Base-by-base conservation (phyloP, 2,888 invertebrate genomes). In the Ctena decussata region DNA sequence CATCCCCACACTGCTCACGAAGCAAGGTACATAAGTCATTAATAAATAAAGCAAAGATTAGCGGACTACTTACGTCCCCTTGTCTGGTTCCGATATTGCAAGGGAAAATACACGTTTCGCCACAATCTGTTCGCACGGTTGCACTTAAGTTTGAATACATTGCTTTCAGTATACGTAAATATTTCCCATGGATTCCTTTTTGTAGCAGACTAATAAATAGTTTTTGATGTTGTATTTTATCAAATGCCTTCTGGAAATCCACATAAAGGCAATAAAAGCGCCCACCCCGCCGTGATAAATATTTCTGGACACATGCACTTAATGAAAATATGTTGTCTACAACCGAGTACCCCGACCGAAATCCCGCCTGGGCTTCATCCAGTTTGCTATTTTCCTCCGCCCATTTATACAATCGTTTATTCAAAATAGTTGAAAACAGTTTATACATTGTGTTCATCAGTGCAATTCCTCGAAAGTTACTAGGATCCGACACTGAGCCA, bases 391-490 rank as follows among this genome's bases (percentile, higher is more conserved):
- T n/a, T n/a, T n/a, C n/a, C n/a, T n/a, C n/a, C n/a, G n/a, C n/a
- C n/a, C n/a, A n/a, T n/a, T n/a, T n/a, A n/a, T n/a, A n/a, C n/a
- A n/a, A n/a, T n/a, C n/a, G n/a, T n/a, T n/a, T n/a, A n/a, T n/a
- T n/a, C n/a, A n/a, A n/a, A n/a, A n/a, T n/a, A n/a, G n/a, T n/a
- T n/a, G n/a, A n/a, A n/a, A n/a, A n/a, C n/a, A n/a, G n/a, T n/a
- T n/a, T n/a, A n/a, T n/a, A n/a, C n/a, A n/a, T n/a, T n/a, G n/a
- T n/a, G n/a, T n/a, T n/a, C n/a, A n/a, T n/a, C n/a, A n/a, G n/a
- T n/a, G n/a, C n/a, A n/a, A n/a, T n/a, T n/a, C n/a, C n/a, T 77
- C 87, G 49, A 71, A 77, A 87, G 65, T 85, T 87, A 35, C 80
- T 76, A n/a, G 83, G 80, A 44, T 80, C 78, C 60, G 44, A 74